A percentile compares a stretch with the other conserved stretches of the same genome.
phyloP scores from a whole-genome alignment of 2,113 vertebrate species.

The Peromyscus maniculatus region DNA sequence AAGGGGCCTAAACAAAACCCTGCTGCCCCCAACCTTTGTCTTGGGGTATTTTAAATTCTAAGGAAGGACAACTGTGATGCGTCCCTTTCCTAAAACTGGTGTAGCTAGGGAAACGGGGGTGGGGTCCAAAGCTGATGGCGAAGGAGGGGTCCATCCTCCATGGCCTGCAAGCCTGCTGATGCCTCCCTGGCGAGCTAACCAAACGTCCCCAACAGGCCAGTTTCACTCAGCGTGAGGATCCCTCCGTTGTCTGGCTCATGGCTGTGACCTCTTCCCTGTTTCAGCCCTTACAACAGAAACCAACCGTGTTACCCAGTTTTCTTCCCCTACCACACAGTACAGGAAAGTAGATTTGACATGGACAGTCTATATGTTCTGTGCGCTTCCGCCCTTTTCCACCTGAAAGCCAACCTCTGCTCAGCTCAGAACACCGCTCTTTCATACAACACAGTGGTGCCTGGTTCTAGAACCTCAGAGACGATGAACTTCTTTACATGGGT shows the following conservation, averaged over 20 bases:
- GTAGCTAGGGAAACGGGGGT: background rate
- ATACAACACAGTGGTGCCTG: background rate
- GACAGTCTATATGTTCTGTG: background rate
- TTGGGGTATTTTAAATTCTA: background rate
- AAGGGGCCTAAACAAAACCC: background rate
- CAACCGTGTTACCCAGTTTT: background rate
- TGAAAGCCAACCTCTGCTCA: background rate
- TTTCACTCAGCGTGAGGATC: background rate
- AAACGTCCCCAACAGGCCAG: background rate
- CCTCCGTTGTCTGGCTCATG: background rate
- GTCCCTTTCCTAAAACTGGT: background rate
- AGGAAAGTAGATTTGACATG: background rate
- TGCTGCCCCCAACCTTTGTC: background rate
- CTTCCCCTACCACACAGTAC: too few relatives aligned
- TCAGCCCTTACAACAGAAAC: background rate
- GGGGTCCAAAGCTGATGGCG: too few relatives aligned
- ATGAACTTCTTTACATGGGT: background rate
- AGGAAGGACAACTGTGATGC: background rate
- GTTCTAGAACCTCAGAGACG: background rate
- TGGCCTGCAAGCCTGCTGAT: background rate
- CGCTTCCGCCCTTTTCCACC: background rate
- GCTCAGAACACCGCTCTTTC: background rate
- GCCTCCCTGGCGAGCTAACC: background rate
- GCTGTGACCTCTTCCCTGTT: background rate
- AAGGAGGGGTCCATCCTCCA: background rate